A percentile compares a stretch with the other conserved stretches of the same genome.
phyloP scores from a whole-genome alignment of 1,140 invertebrate genomes.

The Orchesella cincta region DNA sequence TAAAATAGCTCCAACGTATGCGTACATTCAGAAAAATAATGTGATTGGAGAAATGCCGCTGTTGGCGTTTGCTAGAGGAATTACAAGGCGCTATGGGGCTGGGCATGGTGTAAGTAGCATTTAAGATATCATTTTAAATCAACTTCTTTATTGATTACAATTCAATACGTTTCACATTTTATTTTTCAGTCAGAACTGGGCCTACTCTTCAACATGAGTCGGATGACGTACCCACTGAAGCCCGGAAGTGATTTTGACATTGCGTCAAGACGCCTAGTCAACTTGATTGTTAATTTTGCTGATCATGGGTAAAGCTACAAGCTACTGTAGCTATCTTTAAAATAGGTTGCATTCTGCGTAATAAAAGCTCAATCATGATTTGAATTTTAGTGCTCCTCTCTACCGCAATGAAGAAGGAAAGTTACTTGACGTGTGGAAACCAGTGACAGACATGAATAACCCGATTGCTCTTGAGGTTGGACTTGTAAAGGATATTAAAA shows the following conservation, averaged over 20 bases:
- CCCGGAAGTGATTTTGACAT: not conserved
- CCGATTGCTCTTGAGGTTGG: not conserved
- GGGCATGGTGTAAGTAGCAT: not conserved
- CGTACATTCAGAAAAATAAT: not conserved
- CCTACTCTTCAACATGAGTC: not conserved
- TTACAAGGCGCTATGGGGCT: not conserved
- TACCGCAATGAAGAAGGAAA: not conserved
- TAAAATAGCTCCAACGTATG: slow-evolving; percentile 14
- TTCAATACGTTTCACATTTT: too few species aligned
- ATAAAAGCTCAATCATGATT: not conserved
- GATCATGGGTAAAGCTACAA: not conserved
- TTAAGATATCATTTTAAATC: not conserved
- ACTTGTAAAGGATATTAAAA: not conserved
- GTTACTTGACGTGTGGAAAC: not conserved
- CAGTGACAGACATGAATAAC: not conserved
- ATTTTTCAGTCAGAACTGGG: not conserved
- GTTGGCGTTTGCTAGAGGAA: not conserved
- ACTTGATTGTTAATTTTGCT: not conserved
- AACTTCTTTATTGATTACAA: not conserved
- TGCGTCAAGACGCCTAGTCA: not conserved
- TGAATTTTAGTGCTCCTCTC: not conserved
- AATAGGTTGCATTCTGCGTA: not conserved
- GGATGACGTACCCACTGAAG: not conserved
- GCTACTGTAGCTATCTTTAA: not conserved
- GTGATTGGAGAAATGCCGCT: too few species aligned